Evolutionary conservation across 2,797 vertebrate species (phyloP), one percentile per base, ranked within the genome.

Genomic region (Clarias pachynema): DNA sequence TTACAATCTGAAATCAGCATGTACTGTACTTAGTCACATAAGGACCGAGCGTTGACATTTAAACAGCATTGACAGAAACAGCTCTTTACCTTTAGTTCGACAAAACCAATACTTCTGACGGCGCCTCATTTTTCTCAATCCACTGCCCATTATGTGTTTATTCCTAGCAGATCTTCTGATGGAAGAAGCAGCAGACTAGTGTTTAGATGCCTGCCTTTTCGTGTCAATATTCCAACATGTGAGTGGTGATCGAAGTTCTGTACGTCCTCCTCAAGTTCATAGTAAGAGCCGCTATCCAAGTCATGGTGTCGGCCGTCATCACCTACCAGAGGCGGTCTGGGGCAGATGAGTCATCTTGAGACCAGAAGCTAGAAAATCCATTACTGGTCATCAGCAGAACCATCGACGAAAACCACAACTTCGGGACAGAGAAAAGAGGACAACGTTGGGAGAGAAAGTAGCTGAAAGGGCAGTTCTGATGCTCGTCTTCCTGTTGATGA

Each of bases 91-190:
- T 94, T 92, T 93, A 81, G 92, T 88, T 81, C 91, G 92, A 94
- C 95, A 95, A 92, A 96, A 95, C 94, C 95, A 95, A 91, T 96
- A 96, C 87, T 95, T 96, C 86, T 92, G 94, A 1, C 92, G 93
- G 4, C 93, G 94, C 86, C 94, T 95, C 94, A 95, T 94, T 88
- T 72, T 91, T 74, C 89, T 86, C 66, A 88, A 86, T 92, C 92
- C 93, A 85, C 80, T 87, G 88, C 93, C 90, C 87, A 84, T 84
- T 79, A 91, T 90, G 86, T 62, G 86, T 81, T 80, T 53, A 85
- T 68, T 86, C 82, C 60, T 68, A 87, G n/a, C 62, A 63, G 26
- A 34, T 29, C 44, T 37, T 81, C 18, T 26, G 5, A 53, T 3
- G 0, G 37, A 60, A 70, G 10, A 62, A 79, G n/a, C 8, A n/a